Evolutionary conservation across 2,113 vertebrate genomes (phyloP), one percentile per base, ranked within the genome.

Genomic region (Cynopterus brachyotis): DNA sequence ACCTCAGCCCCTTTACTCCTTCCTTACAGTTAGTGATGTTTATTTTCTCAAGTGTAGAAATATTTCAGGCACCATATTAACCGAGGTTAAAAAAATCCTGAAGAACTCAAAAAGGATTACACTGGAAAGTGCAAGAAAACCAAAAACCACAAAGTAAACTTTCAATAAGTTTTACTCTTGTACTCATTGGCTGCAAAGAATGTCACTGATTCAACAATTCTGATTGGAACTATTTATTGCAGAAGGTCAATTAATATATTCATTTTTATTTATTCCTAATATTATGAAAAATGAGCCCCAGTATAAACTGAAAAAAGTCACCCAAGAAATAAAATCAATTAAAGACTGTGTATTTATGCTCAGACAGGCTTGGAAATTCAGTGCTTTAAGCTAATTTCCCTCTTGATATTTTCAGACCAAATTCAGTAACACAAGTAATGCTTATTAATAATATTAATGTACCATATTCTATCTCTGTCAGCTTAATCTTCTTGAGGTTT

Each of bases 31-130:
- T 79, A 85, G 24, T 37, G 92, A 85, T 73, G 42, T 97, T 97
- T 98, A 95, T n/a, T 95, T 95, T 95, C 66, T 64, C 83, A 97
- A 96, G 69, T 94, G 69, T 55, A 96, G 95, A 98, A 98, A 98
- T 96, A 98, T 95, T 98, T 97, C 96, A 97, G 69, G 82, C 89
- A 72, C 91, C 75, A 30, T 45, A 40, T 26, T 50, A 96, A 98
- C 97, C 87, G 11, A 95, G 75, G 96, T 86, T 97, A 95, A 94
- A 98, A 98, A 98, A 98, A 98, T 98, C 97, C 94, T 40, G 73
- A 82, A 95, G 93, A 98, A 98, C 97, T 94, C 95, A 98, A 95
- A 98, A 97, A 94, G 97, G 98, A 97, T 98, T 98, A 95, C 75
- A 80, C n/a, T 96, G 64, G 94, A 96, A 98, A 94, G 32, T 20